Evolutionary conservation across 92 coral and sea anemone genomes (phyloP), one percentile per base, ranked within the genome.

Genomic region (Bergia sp.): DNA sequence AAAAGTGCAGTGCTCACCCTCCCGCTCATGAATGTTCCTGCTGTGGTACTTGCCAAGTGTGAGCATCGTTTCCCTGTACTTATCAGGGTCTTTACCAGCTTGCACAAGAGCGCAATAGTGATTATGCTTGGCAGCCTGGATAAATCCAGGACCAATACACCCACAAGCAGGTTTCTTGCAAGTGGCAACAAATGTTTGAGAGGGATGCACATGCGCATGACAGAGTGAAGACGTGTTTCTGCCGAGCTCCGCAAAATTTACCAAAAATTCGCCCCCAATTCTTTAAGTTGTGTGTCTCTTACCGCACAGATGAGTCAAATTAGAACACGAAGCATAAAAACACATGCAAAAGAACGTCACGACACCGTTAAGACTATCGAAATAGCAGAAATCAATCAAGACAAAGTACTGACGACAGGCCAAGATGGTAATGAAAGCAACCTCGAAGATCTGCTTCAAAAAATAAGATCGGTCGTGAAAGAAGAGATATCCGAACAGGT

Each of bases 11-110:
- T 23, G 71, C 21, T 65, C 92, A 16, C 86, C 86, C 76, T 88
- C 91, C 93, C 95, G 91, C n/a, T 73, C 73, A 76, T 91, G 95
- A 42, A 85, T 89, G 86, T 88, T 92, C 76, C 89, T 79, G 90
- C 90, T 49, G 86, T 93, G 93, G 90, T 91, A 93, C 55, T 86
- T 91, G 16, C 92, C 92, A 36, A 91, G 85, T n/a, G 73, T 81
- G 42, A 53, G 66, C 95, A 93, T 93, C 39, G 84, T 58, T 47
- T 47, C 77, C 21, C 82, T 84, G 82, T 90, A 90, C 58, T 92
- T 79, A 16, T 75, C 83, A 45, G 92, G 93, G 45, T 86, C 86
- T 38, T 86, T 91, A 36, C 86, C 85, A 82, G 86, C 82, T 41
- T 92, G 80, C 89, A 37, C 87, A 23, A 89, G 64, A 71, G 86